Evolutionary conservation across 2,797 vertebrate genomes (phyloP).

Genomic region (Paramormyrops hopkinsi): DNA sequence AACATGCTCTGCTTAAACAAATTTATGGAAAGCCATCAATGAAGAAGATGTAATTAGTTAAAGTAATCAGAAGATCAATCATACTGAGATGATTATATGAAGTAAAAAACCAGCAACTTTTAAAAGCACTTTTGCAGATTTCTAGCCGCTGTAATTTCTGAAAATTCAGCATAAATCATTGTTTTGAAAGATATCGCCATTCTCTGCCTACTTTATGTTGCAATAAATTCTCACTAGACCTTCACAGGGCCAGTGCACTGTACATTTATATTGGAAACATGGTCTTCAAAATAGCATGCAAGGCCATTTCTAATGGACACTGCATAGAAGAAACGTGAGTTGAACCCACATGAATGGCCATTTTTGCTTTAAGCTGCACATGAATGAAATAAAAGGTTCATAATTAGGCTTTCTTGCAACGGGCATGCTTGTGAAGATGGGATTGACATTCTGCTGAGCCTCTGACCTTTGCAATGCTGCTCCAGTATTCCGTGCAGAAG

Average conservation of each 20-base stretch:
- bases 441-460: slow-evolving; percentile 72
- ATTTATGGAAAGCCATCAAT: slow-evolving; percentile 7
- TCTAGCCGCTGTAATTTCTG: neutral
- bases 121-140: neutral
- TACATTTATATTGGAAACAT: neutral
- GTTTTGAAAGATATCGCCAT: neutral
- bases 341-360: neutral
- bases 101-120: neutral
- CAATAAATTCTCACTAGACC: neutral
- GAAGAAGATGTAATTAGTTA: slow-evolving; percentile 4
- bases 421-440: slow-evolving; percentile 57
- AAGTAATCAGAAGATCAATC: slow-evolving; percentile 14
- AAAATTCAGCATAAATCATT: neutral
- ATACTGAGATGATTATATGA: neutral
- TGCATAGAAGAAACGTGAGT: neutral
- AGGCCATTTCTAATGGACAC: neutral
- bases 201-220: neutral
- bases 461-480: slow-evolving; percentile 72
- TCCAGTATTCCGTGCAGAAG: slow-evolving; percentile 76
- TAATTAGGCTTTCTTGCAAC: slow-evolving; percentile 70
- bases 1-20: neutral
- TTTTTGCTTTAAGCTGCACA: slow-evolving; percentile 56
- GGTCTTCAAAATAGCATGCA: neutral
- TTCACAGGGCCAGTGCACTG: neutral
- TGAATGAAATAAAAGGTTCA: slow-evolving; percentile 60